These are phyloP conservation scores for Dipodomys merriami DNA, from an alignment of 2,113 vertebrate genomes.

Conservation along the genomic window DNA sequence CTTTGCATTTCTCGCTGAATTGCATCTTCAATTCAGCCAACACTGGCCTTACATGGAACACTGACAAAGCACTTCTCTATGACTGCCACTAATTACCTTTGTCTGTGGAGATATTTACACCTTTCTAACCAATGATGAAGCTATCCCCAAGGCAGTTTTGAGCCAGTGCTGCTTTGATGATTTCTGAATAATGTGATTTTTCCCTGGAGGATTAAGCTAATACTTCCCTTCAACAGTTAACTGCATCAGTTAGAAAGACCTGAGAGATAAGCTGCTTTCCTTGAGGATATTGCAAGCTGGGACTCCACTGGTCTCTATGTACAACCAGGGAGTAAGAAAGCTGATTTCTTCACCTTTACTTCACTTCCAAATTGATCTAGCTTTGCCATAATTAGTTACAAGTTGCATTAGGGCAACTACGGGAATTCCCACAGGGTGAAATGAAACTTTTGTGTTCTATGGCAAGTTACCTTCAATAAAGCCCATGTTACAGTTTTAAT, in stretches of 20 bases:
- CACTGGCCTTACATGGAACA: conserved; percentile 54
- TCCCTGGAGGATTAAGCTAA: not conserved
- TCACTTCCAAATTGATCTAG: conserved; percentile 1
- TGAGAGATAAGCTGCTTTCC: conserved; percentile 31
- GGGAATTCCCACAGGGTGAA: conserved; percentile 61
- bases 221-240: conserved; percentile 23
- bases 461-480: conserved; percentile 65
- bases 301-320: not conserved
- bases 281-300: conserved; percentile 41
- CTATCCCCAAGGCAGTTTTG: conserved; percentile 36
- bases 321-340: not conserved
- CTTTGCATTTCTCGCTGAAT: not conserved
- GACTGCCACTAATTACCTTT: conserved; percentile 36
- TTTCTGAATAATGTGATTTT: conserved; percentile 48
- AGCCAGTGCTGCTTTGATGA: not conserved
- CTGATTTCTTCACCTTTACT: conserved; percentile 56
- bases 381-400: conserved; percentile 65
- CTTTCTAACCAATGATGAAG: conserved; percentile 67
- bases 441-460: conserved; percentile 58
- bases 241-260: conserved; percentile 35
- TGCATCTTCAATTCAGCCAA: not conserved
- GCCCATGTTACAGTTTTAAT: conserved; percentile 65
- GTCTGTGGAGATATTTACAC: conserved; percentile 31
- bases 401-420: not conserved
- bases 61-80: not conserved